Base-by-base conservation (phyloP, 1,140 invertebrate genomes). In the Drosophila yakuba region DNA sequence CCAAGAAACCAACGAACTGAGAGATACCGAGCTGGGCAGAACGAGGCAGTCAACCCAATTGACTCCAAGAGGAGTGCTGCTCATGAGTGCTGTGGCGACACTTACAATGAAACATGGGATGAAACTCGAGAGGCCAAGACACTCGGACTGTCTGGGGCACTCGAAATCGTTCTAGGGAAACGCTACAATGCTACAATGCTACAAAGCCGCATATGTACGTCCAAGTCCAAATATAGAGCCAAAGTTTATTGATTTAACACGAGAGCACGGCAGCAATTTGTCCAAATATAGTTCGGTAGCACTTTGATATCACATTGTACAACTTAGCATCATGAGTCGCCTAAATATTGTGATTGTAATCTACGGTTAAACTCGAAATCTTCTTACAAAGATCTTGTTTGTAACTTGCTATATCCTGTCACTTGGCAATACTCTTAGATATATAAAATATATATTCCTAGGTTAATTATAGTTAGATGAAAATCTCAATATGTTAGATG, bases 41-140 rank as follows among this genome's bases (percentile, higher is more conserved):
- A 4, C 51, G 28, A 54, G 38, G 28, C 60, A 63, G 43, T 35
- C 60, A 63, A 64, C 61, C 61, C 61, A 68, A 68, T 68, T 67
- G 64, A 68, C 62, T 67, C 38, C 32, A 32, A 3, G 62, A 67
- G 62, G 32, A 68, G 64, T 44, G 64, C 41, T 44, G 64, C 41
- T 67, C 64, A 67, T 67, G 45, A 52, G 61, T 52, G 64, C 63
- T 68, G 44, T 68, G 62, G 64, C 62, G 62, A 64, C 62, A 68
- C 47, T 68, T 67, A 67, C 64, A 68, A 67, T 44, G 64, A 68
- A 68, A 68, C 62, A 67, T 54, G 45, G 63, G 47, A 67, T 68
- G 64, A 67, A 68, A 68, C 47, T 67, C 23, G 64, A 67, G 64
- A 68, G 64, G 38, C 55, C 55, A 17, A 63, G 60, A 58, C 62